Evolutionary conservation across 1,140 invertebrate genomes (phyloP).

Genomic region (Drosophila ironensis): DNA sequence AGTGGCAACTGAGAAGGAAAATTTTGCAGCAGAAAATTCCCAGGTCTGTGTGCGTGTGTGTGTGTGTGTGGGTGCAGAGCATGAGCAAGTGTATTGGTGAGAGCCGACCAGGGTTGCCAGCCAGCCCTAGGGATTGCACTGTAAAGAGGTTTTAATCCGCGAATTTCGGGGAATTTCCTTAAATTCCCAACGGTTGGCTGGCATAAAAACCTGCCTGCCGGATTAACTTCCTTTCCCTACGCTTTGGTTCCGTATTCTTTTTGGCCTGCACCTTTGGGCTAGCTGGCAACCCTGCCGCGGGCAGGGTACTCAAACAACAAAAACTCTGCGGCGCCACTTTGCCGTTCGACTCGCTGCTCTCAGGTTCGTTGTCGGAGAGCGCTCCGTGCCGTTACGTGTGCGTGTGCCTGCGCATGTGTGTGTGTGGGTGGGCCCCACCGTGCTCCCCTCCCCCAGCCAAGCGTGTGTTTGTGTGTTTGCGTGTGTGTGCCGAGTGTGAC

Average conservation of each 20-base stretch:
- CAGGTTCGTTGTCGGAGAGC: slow-evolving; percentile 70
- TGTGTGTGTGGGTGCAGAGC: slow-evolving; percentile 27
- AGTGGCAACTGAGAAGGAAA: slow-evolving; percentile 68
- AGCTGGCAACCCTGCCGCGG: slow-evolving; percentile 45
- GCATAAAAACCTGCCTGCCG: too few relatives aligned
- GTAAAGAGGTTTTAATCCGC: too few relatives aligned
- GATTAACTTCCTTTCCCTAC: too few relatives aligned
- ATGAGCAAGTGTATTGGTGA: slow-evolving; percentile 7
- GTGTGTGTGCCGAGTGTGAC: slow-evolving; percentile 54
- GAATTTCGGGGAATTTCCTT: not conserved
- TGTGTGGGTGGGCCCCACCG: slow-evolving; percentile 14
- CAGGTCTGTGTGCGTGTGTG: slow-evolving; percentile 67
- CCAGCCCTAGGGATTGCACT: too few relatives aligned
- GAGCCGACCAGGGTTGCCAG: slow-evolving; percentile 60
- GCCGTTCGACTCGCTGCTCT: slow-evolving; percentile 69
- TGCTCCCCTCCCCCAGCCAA: too few relatives aligned
- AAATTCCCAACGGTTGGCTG: too few relatives aligned
- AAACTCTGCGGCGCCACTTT: slow-evolving; percentile 68
- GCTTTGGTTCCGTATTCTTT: not conserved
- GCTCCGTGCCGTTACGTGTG: too few relatives aligned
- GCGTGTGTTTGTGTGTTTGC: slow-evolving; percentile 25
- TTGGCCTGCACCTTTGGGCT: not conserved
- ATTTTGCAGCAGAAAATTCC: slow-evolving; percentile 69
- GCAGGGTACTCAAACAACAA: slow-evolving; percentile 69
- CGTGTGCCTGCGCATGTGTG: slow-evolving; percentile 18